Base-by-base conservation (phyloP, 1,140 invertebrate species). In the Ephestia elutella region DNA sequence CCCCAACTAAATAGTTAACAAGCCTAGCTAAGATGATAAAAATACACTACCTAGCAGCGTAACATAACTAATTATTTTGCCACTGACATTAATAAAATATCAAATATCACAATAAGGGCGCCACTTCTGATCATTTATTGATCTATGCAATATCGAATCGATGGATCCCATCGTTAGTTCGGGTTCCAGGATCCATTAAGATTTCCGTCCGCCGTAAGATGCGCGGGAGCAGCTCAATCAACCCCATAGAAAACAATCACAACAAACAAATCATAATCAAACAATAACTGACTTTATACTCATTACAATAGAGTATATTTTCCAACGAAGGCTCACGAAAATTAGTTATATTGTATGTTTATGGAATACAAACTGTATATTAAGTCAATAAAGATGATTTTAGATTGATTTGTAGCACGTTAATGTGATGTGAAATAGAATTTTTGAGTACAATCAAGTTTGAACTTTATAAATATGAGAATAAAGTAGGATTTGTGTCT, bases 141-240 rank as follows among this genome's bases (percentile, higher is more conserved):
- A 63, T 56, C 77, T 80, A 75, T 58, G 68, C 59, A 70, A 74
- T 72, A 76, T 75, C 60, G 70, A 78, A 85, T 83, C 82, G 76
- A 80, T 82, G 75, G 72, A 75, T 76, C 75, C 69, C 78, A 80
- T 87, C 78, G 80, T 87, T 86, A 86, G 75, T 76, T 74, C 72
- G 70, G 78, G 77, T 78, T 82, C 78, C 81, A 78, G 79, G 80
- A 80, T 71, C 81, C 78, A 87, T 87, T 86, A 87, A 85, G 82
- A 85, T 87, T 86, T 87, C 82, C 85, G 84, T 70, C 73, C 76
- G 75, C 71, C 74, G 75, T 69, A 73, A 79, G 76, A 80, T 85
- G 81, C 82, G 78, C 82, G 72, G 81, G 81, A 81, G 82, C 81
- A 80, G 62, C 55, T 70, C 60, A 32, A 65, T 8, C 13, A 9